Evolutionary conservation across 1,140 invertebrate species (phyloP), one percentile per base, ranked within the genome.

Genomic region (Nixonia krombeini): DNA sequence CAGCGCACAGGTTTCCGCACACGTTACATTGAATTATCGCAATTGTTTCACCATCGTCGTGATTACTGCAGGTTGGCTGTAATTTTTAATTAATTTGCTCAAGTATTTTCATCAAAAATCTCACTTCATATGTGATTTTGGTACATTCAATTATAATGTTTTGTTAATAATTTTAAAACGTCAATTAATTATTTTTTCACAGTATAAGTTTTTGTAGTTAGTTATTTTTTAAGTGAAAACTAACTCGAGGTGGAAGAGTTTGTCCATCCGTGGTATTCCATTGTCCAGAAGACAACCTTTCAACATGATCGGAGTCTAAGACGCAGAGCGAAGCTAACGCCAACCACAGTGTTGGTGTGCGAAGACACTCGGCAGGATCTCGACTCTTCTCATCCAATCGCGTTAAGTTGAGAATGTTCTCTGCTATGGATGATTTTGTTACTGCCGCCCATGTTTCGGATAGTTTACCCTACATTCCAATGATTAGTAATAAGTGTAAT

Each of bases 11-110:
- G 68, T 96, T 94, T 2, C 95, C 95, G 79, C 97, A 99, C 4
- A 89, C 87, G 51, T 91, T 92, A 80, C 97, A 99, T 51, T 94
- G 92, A 37, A 99, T 95, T 31, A 98, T 94, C 0, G 97, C 97
- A 1, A 91, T 88, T 0, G 97, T 99, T 75, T 95, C 91, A 1
- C 95, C 94, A 80, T 99, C 97, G 79, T 99, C 97, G 80, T 99
- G 97, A 83, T 99, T 99, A 41, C 89, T 92, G 85, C 97, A 99
- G 21, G 92, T 91, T 4, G 92, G 92, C 89, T 92, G 76, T 51
- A 26, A 61, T 37, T 45, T 25, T 38, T 42, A 33, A 31, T 42
- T n/a, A n/a, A n/a, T n/a, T n/a, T n/a, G n/a, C n/a, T n/a, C n/a
- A n/a, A n/a, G n/a, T n/a, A n/a, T n/a, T n/a, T n/a, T n/a, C n/a